A percentile compares a stretch with the other conserved stretches of the same genome.
These are phyloP conservation scores for Andrena hattorfiana DNA, from an alignment of 2,888 invertebrate genomes.

Conservation along the genomic window DNA sequence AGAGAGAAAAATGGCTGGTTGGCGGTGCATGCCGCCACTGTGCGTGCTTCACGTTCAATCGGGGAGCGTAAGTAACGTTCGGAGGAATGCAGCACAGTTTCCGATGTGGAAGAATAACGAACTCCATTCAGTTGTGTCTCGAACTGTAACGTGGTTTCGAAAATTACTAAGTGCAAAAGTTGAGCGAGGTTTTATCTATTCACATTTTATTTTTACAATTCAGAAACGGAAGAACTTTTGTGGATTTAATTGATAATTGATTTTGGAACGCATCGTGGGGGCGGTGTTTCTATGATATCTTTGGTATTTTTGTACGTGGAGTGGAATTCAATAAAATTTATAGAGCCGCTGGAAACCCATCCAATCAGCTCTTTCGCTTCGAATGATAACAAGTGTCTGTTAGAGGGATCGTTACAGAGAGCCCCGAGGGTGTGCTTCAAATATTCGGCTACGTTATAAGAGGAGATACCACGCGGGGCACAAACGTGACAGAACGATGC, in stretches of 20 bases:
- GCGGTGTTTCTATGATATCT: conserved; percentile 18
- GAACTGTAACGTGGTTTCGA: not conserved
- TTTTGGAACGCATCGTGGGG: not conserved
- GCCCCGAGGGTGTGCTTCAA: not conserved
- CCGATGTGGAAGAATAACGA: not conserved
- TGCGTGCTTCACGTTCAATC: conserved; percentile 1
- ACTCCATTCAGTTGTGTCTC: not conserved
- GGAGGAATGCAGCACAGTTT: not conserved
- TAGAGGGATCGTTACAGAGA: conserved; percentile 15
- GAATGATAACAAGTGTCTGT: conserved; percentile 24
- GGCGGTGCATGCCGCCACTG: not conserved
- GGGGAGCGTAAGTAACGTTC: conserved; percentile 6
- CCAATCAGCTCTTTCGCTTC: not conserved
- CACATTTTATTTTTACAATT: too few relatives aligned
- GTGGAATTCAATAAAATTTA: conserved; percentile 26
- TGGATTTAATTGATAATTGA: too few relatives aligned
- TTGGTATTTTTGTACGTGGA: not conserved
- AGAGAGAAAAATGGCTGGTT: conserved; percentile 34
- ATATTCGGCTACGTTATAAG: conserved; percentile 6
- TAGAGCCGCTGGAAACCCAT: conserved; percentile 4
- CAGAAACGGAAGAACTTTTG: too few relatives aligned
- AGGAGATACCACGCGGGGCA: not conserved
- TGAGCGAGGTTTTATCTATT: too few relatives aligned
- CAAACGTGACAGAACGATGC: not conserved
- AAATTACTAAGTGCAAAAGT: too few relatives aligned